A percentile compares a stretch with the other conserved stretches of the same genome.
Conservation (phyloP, 2,113 vertebrate species). For the Tenrec ecaudatus region DNA sequence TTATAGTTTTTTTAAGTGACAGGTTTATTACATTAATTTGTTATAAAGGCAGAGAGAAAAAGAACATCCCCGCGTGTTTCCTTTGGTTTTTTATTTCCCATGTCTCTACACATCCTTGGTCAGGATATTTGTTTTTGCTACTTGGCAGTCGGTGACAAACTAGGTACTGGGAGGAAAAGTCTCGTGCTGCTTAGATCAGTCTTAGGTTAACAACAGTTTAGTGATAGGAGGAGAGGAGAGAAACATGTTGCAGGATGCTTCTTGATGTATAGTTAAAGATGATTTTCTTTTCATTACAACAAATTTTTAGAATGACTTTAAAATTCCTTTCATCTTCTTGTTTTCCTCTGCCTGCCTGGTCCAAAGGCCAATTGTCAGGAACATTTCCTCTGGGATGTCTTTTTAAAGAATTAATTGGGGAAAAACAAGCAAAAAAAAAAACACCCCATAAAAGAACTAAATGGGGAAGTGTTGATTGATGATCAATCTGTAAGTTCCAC, state of each 20-base stretch:
- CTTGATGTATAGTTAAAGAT: constrained; percentile 14
- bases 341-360: constrained; percentile 24
- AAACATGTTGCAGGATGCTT: constrained; percentile 60
- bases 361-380: not conserved
- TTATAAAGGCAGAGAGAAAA: too few species aligned
- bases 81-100: constrained; percentile 49
- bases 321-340: not conserved
- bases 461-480: too few species aligned
- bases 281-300: constrained; percentile 22
- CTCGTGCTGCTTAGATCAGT: not conserved
- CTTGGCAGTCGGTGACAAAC: not conserved
- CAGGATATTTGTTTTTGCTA: constrained; percentile 57
- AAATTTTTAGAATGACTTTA: constrained; percentile 40
- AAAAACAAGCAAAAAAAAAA: too few species aligned
- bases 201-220: constrained; percentile 1
- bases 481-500: not conserved
- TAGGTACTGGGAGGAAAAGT: constrained; percentile 11
- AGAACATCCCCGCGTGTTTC: too few species aligned
- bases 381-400: not conserved
- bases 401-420: too few species aligned
- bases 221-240: constrained; percentile 12
- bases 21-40: too few species aligned
- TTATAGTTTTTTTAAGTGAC: not conserved
- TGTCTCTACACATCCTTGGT: constrained; percentile 20
- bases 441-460: too few species aligned